Percentiles rank a stretch among this genome's conserved stretches.
Evolutionary conservation across 2,797 vertebrate genomes (phyloP).

Genomic region (Paguma larvata): DNA sequence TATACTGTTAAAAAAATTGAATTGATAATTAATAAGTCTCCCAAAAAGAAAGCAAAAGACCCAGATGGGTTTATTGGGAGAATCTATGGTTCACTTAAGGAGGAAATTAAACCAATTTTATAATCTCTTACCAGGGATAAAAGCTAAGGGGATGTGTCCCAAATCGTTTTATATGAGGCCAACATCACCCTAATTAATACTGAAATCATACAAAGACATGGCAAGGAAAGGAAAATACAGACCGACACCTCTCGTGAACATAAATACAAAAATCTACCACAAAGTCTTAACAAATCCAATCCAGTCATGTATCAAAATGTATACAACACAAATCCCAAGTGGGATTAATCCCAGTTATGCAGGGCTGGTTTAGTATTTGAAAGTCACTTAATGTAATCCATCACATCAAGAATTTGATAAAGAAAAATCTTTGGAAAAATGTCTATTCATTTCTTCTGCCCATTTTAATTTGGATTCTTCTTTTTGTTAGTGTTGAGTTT

Average conservation of each 20-base stretch:
- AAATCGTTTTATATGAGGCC: background rate
- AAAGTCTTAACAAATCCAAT: background rate
- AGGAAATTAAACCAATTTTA: background rate
- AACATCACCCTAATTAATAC: background rate
- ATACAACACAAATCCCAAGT: background rate
- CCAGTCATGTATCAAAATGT: background rate
- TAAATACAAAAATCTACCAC: background rate
- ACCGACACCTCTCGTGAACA: background rate
- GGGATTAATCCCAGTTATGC: background rate
- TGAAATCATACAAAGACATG: background rate
- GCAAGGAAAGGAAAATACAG: background rate
- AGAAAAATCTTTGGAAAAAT: background rate
- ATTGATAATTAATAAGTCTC: background rate
- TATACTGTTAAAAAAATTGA: background rate
- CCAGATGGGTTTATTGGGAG: background rate
- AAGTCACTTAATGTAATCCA: background rate
- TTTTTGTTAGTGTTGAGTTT: background rate
- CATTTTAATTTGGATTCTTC: background rate
- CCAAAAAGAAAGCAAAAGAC: background rate
- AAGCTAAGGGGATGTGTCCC: background rate
- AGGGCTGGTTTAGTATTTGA: background rate
- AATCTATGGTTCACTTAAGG: background rate
- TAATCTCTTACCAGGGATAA: background rate
- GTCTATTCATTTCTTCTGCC: background rate
- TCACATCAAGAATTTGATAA: background rate